phyloP scores from a whole-genome alignment of 2,797 vertebrate genomes.

The Manis pentadactyla region DNA sequence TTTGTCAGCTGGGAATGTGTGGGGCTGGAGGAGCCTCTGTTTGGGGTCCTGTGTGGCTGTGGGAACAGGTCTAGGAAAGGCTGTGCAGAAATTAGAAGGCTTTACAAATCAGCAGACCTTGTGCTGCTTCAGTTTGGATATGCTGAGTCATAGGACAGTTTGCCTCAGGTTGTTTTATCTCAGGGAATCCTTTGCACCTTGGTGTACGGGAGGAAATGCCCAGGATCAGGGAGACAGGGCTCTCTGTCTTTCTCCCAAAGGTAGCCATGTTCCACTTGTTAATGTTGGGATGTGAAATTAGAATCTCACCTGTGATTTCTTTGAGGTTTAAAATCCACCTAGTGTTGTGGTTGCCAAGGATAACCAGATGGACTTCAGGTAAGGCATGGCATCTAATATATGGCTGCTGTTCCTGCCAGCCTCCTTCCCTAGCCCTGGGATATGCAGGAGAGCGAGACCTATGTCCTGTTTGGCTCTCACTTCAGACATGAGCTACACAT shows the following conservation, averaged over 20 bases:
- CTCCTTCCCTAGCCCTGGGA: background rate
- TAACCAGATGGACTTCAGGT: background rate
- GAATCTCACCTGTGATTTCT: background rate
- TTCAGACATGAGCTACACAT: background rate
- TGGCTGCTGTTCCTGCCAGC: too few relatives aligned
- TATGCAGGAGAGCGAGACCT: background rate
- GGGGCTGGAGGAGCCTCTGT: background rate
- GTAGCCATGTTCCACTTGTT: background rate
- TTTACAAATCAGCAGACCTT: background rate
- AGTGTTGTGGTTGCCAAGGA: background rate
- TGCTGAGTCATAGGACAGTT: background rate
- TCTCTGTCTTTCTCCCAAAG: background rate
- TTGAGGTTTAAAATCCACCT: background rate
- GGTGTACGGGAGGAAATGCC: background rate
- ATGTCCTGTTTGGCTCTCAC: background rate
- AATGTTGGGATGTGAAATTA: background rate
- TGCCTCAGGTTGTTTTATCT: background rate
- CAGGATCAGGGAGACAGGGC: background rate
- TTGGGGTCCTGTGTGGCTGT: background rate
- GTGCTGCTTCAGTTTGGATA: background rate
- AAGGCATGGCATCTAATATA: background rate
- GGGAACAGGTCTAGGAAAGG: background rate
- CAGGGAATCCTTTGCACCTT: background rate
- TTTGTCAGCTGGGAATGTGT: accelerated
- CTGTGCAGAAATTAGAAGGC: background rate